Evolutionary conservation across 2,888 invertebrate genomes (phyloP).

Genomic region (Euplexia lucipara): DNA sequence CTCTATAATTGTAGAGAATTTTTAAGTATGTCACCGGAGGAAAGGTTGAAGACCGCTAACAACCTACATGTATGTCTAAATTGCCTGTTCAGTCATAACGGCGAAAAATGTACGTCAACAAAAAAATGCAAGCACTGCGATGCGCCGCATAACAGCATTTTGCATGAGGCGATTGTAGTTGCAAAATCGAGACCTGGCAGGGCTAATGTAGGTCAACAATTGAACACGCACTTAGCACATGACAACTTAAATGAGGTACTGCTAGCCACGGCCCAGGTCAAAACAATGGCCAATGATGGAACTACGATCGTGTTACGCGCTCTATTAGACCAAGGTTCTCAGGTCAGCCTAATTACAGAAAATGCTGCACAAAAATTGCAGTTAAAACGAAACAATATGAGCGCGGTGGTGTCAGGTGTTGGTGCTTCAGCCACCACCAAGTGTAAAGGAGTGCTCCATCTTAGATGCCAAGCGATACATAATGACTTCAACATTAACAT

Average conservation of each 20-base stretch:
- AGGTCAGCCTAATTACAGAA: background rate
- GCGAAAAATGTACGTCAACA: conserved; percentile 5
- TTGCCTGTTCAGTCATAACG: conserved; percentile 5
- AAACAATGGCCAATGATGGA: conserved; percentile 2
- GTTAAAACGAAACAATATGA: background rate
- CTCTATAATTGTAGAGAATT: conserved; percentile 3
- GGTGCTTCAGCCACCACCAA: conserved; percentile 4
- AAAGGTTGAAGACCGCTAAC: conserved; percentile 10
- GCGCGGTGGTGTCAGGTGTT: conserved; percentile 2
- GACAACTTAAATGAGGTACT: conserved; percentile 4
- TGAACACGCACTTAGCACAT: conserved; percentile 8
- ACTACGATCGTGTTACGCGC: conserved; percentile 1
- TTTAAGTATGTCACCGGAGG: conserved; percentile 4
- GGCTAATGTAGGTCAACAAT: conserved; percentile 12
- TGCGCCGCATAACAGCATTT: conserved; percentile 2
- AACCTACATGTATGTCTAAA: conserved; percentile 8
- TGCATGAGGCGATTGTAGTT: conserved; percentile 3
- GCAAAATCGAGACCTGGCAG: background rate
- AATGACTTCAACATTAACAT: background rate
- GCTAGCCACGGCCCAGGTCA: conserved; percentile 4
- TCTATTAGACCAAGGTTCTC: background rate
- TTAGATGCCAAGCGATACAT: background rate
- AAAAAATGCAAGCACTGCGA: conserved; percentile 7
- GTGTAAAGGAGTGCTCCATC: conserved; percentile 1
- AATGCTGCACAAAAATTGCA: conserved; percentile 12